phyloP scores from a whole-genome alignment of 1,140 invertebrate genomes.

The Drosophila littoralis region DNA sequence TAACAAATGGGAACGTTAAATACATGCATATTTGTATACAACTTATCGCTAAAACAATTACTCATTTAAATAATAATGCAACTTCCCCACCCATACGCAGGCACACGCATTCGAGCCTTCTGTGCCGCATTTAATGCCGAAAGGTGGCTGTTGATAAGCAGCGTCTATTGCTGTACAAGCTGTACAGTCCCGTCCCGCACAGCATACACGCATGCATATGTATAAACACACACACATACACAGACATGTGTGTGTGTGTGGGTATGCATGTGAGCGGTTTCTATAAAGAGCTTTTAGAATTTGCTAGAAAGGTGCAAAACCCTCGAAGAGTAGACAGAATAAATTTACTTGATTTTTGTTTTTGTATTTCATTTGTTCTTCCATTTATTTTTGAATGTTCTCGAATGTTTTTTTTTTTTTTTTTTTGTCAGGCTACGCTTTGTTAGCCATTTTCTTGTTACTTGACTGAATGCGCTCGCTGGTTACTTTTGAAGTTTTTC shows the following conservation, averaged over 20 bases:
- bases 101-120: not conserved
- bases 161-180: conserved; percentile 14
- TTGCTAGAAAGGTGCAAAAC: conserved; percentile 28
- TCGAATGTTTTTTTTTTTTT: conserved; percentile 58
- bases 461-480: conserved; percentile 19
- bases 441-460: conserved; percentile 29
- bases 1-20: not conserved
- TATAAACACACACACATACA: not conserved
- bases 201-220: not conserved
- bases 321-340: conserved; percentile 28
- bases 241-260: not conserved
- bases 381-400: conserved; percentile 74
- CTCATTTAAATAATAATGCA: conserved; percentile 3
- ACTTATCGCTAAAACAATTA: not conserved
- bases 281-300: conserved; percentile 36
- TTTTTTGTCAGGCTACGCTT: conserved; percentile 16
- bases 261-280: not conserved
- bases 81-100: not conserved
- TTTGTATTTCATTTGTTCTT: conserved; percentile 41
- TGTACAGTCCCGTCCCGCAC: conserved; percentile 33
- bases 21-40: not conserved
- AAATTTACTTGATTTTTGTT: conserved; percentile 38
- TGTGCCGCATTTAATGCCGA: conserved; percentile 2
- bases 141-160: conserved; percentile 25
- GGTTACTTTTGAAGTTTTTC: conserved; percentile 15